Evolutionary conservation across 2,888 invertebrate genomes (phyloP).

Genomic region (Tineola bisselliella): DNA sequence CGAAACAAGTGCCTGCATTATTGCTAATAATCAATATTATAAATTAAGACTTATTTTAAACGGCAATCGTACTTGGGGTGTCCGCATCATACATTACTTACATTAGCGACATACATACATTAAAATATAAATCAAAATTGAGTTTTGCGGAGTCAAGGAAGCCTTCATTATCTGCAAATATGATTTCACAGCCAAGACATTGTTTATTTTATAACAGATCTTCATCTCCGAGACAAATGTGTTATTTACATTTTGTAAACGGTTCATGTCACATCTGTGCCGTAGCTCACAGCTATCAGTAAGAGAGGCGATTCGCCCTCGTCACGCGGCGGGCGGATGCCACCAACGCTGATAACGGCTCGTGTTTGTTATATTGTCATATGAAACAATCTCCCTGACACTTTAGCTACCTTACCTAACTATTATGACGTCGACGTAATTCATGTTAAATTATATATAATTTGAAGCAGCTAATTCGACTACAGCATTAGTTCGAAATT

Average conservation of each 20-base stretch:
- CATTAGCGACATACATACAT: too few relatives aligned
- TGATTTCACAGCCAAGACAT: not conserved
- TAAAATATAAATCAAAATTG: not conserved
- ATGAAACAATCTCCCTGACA: conserved; percentile 9
- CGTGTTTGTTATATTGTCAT: conserved; percentile 9
- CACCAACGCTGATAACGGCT: conserved; percentile 30
- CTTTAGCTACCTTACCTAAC: not conserved
- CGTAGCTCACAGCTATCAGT: not conserved
- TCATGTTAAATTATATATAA: not conserved
- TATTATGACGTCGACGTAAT: not conserved
- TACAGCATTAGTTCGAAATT: not conserved
- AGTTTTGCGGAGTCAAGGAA: not conserved
- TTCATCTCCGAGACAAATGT: not conserved
- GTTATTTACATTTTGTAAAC: not conserved
- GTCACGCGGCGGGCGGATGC: conserved; percentile 31
- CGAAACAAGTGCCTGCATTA: too few relatives aligned
- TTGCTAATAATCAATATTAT: too few relatives aligned
- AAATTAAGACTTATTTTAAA: too few relatives aligned
- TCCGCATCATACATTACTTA: too few relatives aligned
- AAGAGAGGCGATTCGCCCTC: conserved; percentile 10
- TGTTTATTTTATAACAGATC: not conserved
- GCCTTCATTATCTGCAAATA: not conserved
- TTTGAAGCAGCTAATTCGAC: not conserved
- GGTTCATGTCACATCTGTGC: conserved; percentile 5
- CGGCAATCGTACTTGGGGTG: too few relatives aligned